Percentiles rank a stretch among this genome's conserved stretches.
Evolutionary conservation across 1,140 invertebrate species (phyloP).

Genomic region (Cydia amplana): DNA sequence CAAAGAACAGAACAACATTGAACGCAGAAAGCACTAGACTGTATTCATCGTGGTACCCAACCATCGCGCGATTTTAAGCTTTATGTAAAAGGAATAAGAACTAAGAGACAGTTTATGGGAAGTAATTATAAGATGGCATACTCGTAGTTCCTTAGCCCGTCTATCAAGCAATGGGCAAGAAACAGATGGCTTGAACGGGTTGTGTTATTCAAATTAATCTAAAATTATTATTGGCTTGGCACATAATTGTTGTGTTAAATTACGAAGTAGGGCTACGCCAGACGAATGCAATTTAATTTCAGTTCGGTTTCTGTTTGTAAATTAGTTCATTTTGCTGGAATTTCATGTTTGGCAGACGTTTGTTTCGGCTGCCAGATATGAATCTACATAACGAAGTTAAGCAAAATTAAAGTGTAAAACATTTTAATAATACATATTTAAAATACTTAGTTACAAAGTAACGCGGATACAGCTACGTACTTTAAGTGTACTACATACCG

Average conservation of each 20-base stretch:
- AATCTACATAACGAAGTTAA: background rate
- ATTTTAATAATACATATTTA: background rate
- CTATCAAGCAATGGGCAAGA: slow-evolving; percentile 50
- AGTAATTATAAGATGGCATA: slow-evolving; percentile 39
- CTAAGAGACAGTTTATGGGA: slow-evolving; percentile 15
- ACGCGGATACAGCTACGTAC: no score
- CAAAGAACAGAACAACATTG: slow-evolving; percentile 68
- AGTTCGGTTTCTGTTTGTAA: slow-evolving; percentile 40
- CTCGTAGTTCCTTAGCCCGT: slow-evolving; percentile 42
- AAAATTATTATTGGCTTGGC: slow-evolving; percentile 52
- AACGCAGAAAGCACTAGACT: slow-evolving; percentile 33
- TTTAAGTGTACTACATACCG: no score
- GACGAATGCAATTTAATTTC: slow-evolving; percentile 39
- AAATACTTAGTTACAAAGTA: no score
- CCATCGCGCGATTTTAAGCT: slow-evolving; percentile 37
- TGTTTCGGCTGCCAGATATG: background rate
- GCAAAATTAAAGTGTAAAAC: background rate
- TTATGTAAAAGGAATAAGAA: slow-evolving; percentile 38
- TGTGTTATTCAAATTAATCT: slow-evolving; percentile 57
- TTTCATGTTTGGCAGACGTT: slow-evolving; percentile 4
- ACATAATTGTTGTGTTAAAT: slow-evolving; percentile 70
- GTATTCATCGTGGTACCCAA: slow-evolving; percentile 13
- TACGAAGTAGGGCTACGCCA: slow-evolving; percentile 28
- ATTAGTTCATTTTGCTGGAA: slow-evolving; percentile 33
- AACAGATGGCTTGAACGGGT: slow-evolving; percentile 70